Percentiles rank a stretch among this genome's conserved stretches.
These are phyloP conservation scores for Procavia capensis DNA, from an alignment of 2,113 vertebrate species.

Conservation along the genomic window DNA sequence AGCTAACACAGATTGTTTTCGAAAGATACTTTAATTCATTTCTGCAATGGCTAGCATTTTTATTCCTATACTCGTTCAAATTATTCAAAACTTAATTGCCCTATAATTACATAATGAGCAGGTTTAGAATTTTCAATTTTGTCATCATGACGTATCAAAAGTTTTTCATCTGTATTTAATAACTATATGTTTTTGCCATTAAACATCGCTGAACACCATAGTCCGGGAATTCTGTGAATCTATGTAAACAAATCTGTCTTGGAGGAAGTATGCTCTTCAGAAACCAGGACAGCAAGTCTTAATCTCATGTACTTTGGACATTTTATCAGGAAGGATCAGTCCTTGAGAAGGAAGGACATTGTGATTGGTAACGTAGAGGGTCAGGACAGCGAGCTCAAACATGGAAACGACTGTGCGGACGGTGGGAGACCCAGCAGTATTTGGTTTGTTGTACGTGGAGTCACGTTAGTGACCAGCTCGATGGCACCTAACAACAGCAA, in stretches of 20 bases:
- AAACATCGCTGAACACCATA: constrained; percentile 50
- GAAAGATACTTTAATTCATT: constrained; percentile 15
- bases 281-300: no score
- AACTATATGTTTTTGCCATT: constrained; percentile 72
- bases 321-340: no score
- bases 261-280: no score
- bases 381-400: no score
- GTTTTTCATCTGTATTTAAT: constrained; percentile 60
- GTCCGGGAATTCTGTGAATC: constrained; percentile 7
- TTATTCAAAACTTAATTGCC: constrained; percentile 61
- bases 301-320: no score
- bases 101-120: constrained; percentile 63
- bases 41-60: constrained; percentile 61
- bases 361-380: no score
- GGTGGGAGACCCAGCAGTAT: no score
- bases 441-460: no score
- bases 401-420: no score
- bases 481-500: no score
- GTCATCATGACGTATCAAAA: constrained; percentile 30
- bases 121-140: constrained; percentile 51
- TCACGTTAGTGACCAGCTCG: no score
- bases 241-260: not conserved
- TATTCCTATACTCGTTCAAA: constrained; percentile 58
- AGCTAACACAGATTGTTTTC: constrained; percentile 46
- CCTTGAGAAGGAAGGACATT: no score